Percentiles rank a stretch among this genome's conserved stretches.
Conservation (phyloP, 1,140 invertebrate genomes). For the Saccostrea echinata region DNA sequence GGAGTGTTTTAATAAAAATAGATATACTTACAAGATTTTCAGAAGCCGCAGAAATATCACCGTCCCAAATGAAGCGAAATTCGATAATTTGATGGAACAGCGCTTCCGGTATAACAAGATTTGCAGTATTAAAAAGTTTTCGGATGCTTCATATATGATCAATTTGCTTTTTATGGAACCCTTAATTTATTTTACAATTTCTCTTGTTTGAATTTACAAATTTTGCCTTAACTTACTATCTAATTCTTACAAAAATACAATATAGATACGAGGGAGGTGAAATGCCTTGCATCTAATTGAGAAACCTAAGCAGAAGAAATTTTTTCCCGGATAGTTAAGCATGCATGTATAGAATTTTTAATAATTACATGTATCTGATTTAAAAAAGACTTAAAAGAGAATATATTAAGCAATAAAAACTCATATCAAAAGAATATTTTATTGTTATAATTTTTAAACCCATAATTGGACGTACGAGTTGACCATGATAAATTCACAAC, state of each 20-base stretch:
- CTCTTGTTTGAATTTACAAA: too few species aligned
- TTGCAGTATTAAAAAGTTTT: not conserved
- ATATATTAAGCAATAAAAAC: too few species aligned
- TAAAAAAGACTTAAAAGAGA: too few species aligned
- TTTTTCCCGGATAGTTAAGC: not conserved
- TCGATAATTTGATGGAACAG: not conserved
- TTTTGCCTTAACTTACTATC: too few species aligned
- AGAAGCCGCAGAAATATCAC: slow-evolving; percentile 13
- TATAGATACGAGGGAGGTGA: not conserved
- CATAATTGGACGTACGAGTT: too few species aligned
- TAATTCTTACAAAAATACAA: not conserved
- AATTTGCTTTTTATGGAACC: too few species aligned
- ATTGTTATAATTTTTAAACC: too few species aligned
- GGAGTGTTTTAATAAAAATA: not conserved
- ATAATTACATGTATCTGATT: too few species aligned
- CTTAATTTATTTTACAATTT: too few species aligned
- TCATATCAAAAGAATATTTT: too few species aligned
- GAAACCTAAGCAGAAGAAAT: not conserved
- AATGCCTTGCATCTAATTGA: not conserved
- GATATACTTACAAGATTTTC: not conserved
- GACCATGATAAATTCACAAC: too few species aligned
- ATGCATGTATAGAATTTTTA: too few species aligned
- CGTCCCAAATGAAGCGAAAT: slow-evolving; percentile 36
- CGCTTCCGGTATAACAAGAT: slow-evolving; percentile 4
- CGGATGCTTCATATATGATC: not conserved